phyloP scores from a whole-genome alignment of 2,113 vertebrate genomes.

The Hypomesus transpacificus region DNA sequence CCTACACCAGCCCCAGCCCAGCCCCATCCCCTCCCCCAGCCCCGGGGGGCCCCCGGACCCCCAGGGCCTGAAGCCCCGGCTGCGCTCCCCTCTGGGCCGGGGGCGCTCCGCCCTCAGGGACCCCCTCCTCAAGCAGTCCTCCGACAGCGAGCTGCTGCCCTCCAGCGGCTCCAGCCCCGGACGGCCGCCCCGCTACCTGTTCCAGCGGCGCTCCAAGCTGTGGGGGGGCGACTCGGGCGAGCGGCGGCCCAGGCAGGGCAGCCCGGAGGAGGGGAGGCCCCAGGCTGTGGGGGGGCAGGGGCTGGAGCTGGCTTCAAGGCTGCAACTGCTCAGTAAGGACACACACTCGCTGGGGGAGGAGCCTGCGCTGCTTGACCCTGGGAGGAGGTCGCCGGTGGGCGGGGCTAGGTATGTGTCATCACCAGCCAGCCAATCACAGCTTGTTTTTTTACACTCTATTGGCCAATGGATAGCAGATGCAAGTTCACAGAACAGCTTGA shows the following conservation, averaged over 20 bases:
- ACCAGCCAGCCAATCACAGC: background rate
- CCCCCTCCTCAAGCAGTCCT: conserved; percentile 97
- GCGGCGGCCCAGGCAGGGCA: conserved; percentile 70
- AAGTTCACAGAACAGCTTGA: too few relatives aligned
- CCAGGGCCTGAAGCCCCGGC: conserved; percentile 90
- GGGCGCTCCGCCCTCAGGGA: conserved; percentile 88
- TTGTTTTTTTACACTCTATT: background rate
- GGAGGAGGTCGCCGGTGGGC: conserved; percentile 87
- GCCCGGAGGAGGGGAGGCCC: conserved; percentile 82
- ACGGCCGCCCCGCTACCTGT: conserved; percentile 94
- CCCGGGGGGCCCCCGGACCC: conserved; percentile 82
- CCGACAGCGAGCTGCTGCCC: conserved; percentile 97
- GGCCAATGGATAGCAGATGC: too few relatives aligned
- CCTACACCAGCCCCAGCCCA: conserved; percentile 77
- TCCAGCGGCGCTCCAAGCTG: conserved; percentile 98
- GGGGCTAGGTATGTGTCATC: conserved; percentile 81
- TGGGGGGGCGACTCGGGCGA: conserved; percentile 91
- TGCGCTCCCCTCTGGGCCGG: conserved; percentile 88
- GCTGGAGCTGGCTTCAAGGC: conserved; percentile 84
- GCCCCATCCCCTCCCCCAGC: conserved; percentile 76
- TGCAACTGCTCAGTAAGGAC: conserved; percentile 97
- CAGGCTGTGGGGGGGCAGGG: conserved; percentile 83
- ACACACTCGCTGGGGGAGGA: conserved; percentile 94
- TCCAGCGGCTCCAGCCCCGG: conserved; percentile 77
- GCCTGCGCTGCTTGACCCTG: conserved; percentile 85